phyloP scores from a whole-genome alignment of 2,888 invertebrate genomes.

The Micoletzkya japonica region DNA sequence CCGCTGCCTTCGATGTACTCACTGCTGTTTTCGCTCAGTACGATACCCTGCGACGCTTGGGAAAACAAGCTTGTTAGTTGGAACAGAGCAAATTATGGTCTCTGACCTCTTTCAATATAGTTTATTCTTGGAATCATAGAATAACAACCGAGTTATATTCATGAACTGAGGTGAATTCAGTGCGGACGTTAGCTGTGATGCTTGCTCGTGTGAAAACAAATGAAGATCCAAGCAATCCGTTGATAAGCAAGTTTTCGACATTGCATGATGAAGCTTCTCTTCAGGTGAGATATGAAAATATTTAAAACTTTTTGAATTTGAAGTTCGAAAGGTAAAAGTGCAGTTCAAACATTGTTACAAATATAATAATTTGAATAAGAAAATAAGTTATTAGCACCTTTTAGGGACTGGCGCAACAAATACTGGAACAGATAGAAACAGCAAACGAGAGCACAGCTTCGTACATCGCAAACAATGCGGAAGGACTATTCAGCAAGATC shows the following conservation, averaged over 20 bases:
- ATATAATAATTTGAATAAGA: background rate
- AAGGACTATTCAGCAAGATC: constrained; percentile 3
- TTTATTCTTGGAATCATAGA: background rate
- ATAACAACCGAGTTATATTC: too few species aligned
- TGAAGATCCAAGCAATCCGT: constrained; percentile 3
- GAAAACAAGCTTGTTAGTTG: constrained; percentile 1
- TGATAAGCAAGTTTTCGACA: constrained; percentile 7
- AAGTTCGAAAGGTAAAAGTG: background rate
- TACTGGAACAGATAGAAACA: constrained; percentile 25
- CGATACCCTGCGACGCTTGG: background rate
- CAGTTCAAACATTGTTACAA: background rate
- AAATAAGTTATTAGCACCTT: background rate
- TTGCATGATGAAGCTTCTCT: constrained; percentile 24
- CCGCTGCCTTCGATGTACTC: constrained; percentile 17
- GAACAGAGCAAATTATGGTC: too few species aligned
- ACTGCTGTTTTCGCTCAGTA: constrained; percentile 22
- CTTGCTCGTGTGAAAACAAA: constrained; percentile 1
- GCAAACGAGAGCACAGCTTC: constrained; percentile 2
- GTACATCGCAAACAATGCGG: background rate
- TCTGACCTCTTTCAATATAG: background rate
- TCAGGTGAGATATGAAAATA: background rate
- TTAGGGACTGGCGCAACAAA: constrained; percentile 19
- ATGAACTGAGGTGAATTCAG: background rate
- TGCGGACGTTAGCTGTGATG: constrained; percentile 13
- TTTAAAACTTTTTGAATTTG: background rate